phyloP scores from a whole-genome alignment of 2,797 vertebrate species.

The Mormyrus hasselquistii region DNA sequence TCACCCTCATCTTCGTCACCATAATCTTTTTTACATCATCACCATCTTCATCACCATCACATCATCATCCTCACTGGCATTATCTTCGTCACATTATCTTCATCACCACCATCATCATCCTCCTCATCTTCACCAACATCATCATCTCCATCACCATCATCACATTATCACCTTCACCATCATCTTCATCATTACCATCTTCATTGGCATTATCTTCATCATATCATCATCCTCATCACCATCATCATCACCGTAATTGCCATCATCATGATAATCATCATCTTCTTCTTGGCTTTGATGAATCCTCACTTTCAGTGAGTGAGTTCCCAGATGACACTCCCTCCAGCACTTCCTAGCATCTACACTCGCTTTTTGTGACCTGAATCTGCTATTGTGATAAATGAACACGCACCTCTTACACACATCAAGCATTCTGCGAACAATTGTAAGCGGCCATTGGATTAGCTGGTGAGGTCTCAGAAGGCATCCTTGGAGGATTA shows the following conservation, averaged over 20 bases:
- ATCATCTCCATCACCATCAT: too few relatives aligned
- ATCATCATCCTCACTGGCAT: too few relatives aligned
- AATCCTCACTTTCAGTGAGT: background rate
- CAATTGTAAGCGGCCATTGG: background rate
- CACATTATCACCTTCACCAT: too few relatives aligned
- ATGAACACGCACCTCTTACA: background rate
- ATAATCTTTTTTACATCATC: too few relatives aligned
- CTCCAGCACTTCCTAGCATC: background rate
- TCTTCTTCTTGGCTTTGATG: background rate
- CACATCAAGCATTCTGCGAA: background rate
- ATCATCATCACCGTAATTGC: background rate
- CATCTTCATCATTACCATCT: too few relatives aligned
- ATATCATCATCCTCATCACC: too few relatives aligned
- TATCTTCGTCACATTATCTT: too few relatives aligned
- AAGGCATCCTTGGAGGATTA: background rate
- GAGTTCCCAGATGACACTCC: background rate
- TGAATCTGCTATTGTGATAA: background rate
- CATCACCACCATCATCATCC: too few relatives aligned
- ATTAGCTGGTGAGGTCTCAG: background rate
- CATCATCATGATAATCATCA: background rate
- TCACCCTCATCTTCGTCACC: too few relatives aligned
- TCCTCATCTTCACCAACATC: too few relatives aligned
- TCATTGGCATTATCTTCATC: too few relatives aligned
- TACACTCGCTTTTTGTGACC: background rate
- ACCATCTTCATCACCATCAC: too few relatives aligned